Conservation (phyloP, 1,140 invertebrate genomes). For the Chironomus tepperi region DNA sequence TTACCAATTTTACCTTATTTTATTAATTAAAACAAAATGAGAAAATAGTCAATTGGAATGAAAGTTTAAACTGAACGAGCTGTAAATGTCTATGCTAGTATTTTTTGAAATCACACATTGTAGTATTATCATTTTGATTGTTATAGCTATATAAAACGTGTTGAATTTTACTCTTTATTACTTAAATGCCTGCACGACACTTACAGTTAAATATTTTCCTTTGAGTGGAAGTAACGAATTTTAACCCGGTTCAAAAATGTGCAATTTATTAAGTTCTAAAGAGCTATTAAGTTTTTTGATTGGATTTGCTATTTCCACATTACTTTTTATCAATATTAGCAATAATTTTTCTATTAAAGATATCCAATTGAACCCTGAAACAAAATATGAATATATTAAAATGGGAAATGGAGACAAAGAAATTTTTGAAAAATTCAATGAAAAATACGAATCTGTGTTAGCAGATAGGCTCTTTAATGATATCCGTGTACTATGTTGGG, state of each 20-base stretch:
- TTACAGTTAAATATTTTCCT: neutral
- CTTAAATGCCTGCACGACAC: neutral
- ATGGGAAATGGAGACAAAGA: neutral
- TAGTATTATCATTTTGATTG: neutral
- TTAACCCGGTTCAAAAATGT: neutral
- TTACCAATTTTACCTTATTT: no score
- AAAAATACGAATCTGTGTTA: neutral
- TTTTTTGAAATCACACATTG: no score
- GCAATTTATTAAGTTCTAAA: neutral
- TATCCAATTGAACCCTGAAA: neutral
- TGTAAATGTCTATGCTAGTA: no score
- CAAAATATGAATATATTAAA: neutral
- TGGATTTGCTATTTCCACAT: neutral
- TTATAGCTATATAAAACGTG: neutral
- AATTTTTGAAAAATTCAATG: neutral
- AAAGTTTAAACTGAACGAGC: no score
- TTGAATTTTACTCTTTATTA: neutral
- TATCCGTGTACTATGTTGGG: conserved; percentile 84
- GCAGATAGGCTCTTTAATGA: conserved; percentile 39
- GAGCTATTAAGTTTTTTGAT: neutral
- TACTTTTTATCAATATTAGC: neutral
- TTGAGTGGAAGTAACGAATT: neutral
- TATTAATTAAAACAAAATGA: no score
- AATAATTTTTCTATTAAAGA: neutral
- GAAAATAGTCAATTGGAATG: no score